Percentiles rank a stretch among this genome's conserved stretches.
Evolutionary conservation across 2,888 invertebrate species (phyloP).

Genomic region (Microlaimidae sp.): DNA sequence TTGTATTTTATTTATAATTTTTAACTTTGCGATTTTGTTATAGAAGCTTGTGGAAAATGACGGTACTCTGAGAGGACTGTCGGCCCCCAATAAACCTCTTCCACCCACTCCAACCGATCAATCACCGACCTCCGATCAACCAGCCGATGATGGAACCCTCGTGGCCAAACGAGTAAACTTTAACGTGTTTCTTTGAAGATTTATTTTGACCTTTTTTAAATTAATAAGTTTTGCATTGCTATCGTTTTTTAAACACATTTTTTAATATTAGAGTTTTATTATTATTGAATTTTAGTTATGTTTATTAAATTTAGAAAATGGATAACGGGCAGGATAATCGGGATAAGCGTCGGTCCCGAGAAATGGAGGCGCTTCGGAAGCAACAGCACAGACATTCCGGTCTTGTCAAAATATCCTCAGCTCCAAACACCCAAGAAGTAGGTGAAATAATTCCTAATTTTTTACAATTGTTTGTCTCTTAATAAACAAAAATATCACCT

Average conservation of each 20-base stretch:
- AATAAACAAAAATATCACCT: too few relatives aligned
- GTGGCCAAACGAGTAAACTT: constrained; percentile 10
- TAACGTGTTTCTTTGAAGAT: too few relatives aligned
- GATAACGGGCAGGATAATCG: neutral
- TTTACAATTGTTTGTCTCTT: too few relatives aligned
- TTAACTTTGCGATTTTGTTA: too few relatives aligned
- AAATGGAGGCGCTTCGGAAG: neutral
- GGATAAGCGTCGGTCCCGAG: constrained; percentile 5
- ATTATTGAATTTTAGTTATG: too few relatives aligned
- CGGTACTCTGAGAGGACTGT: constrained; percentile 42
- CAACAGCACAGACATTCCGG: constrained; percentile 1
- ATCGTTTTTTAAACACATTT: too few relatives aligned
- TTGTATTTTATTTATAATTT: too few relatives aligned
- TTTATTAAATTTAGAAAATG: too few relatives aligned
- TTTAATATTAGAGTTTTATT: too few relatives aligned
- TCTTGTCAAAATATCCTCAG: neutral
- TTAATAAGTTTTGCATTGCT: too few relatives aligned
- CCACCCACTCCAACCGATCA: constrained; percentile 79
- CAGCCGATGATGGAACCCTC: constrained; percentile 18
- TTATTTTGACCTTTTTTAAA: too few relatives aligned
- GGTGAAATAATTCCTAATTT: too few relatives aligned
- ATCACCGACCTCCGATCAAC: constrained; percentile 18
- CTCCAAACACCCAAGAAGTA: neutral
- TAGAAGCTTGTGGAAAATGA: constrained; percentile 3
- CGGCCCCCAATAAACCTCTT: constrained; percentile 54